phyloP scores from a whole-genome alignment of 2,888 invertebrate species.

The Agrochola macilenta region DNA sequence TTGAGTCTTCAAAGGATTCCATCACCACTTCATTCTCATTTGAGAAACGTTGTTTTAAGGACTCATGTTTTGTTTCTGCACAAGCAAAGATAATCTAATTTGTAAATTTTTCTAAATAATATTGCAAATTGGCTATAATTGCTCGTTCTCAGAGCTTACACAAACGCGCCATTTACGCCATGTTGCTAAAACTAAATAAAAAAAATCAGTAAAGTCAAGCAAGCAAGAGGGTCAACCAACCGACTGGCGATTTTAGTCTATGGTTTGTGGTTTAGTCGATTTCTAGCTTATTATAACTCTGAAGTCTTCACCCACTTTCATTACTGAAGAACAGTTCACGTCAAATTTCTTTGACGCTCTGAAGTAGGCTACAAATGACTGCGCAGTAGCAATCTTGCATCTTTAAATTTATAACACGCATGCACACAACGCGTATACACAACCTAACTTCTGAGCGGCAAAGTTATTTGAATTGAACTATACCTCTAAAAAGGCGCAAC shows the following conservation, averaged over 20 bases:
- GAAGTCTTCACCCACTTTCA: no score
- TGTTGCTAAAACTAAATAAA: slow-evolving; percentile 35
- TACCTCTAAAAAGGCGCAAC: no score
- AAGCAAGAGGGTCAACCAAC: neutral
- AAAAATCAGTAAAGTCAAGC: neutral
- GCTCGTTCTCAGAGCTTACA: slow-evolving; percentile 1
- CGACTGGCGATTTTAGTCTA: neutral
- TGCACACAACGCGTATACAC: no score
- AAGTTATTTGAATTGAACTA: no score
- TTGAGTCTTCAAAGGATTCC: slow-evolving; percentile 88
- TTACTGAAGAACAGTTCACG: no score
- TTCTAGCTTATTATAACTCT: neutral
- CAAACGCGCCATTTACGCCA: slow-evolving; percentile 60
- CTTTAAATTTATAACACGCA: no score
- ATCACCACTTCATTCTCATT: slow-evolving; percentile 82
- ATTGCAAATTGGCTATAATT: slow-evolving; percentile 14
- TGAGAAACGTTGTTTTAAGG: slow-evolving; percentile 31
- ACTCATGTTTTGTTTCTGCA: slow-evolving; percentile 26
- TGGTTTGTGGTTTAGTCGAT: neutral
- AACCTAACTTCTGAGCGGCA: no score
- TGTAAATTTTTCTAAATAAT: slow-evolving; percentile 4
- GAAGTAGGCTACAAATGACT: no score
- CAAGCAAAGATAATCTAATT: neutral
- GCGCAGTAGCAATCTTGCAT: no score
- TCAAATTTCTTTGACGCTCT: no score